Evolutionary conservation across 2,113 vertebrate species (phyloP).

Genomic region (Cervus canadensis): DNA sequence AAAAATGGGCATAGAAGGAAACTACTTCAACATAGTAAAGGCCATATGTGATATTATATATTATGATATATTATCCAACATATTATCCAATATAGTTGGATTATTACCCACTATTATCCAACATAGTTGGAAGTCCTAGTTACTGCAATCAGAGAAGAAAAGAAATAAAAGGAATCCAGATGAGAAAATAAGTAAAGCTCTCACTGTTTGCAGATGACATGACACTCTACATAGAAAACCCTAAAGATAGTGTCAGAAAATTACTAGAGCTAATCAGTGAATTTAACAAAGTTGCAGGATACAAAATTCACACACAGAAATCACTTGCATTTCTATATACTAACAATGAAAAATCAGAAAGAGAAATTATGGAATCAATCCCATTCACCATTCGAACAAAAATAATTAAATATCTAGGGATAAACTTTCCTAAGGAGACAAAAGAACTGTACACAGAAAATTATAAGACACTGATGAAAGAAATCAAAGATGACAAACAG

Average conservation of each 20-base stretch:
- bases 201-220: not conserved
- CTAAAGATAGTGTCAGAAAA: not conserved
- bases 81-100: no score
- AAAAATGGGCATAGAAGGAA: not conserved
- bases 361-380: not conserved
- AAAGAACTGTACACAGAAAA: not conserved
- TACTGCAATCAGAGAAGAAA: not conserved
- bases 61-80: no score
- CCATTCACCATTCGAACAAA: not conserved
- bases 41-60: not conserved
- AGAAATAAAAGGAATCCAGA: not conserved
- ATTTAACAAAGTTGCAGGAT: not conserved
- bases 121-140: not conserved
- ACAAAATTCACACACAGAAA: not conserved
- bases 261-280: not conserved
- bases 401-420: not conserved
- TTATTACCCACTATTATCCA: no score
- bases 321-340: not conserved
- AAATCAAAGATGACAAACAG: not conserved
- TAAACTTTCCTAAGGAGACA: not conserved
- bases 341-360: not conserved
- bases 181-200: not conserved
- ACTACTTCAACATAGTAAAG: not conserved
- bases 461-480: not conserved
- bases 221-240: not conserved